Evolutionary conservation across 1,140 invertebrate genomes (phyloP).

Genomic region (Penaeus chinensis): DNA sequence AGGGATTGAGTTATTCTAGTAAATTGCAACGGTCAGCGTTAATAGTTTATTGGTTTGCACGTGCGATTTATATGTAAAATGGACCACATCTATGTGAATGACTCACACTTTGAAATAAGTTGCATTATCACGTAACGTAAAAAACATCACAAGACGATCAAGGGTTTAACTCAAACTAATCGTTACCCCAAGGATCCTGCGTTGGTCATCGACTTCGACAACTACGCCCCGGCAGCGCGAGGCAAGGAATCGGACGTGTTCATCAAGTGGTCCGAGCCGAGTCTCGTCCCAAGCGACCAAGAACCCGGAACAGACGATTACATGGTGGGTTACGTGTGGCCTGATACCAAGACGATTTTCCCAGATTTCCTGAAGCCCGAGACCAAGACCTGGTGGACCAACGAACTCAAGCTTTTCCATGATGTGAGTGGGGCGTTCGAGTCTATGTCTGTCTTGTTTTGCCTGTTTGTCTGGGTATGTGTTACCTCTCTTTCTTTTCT

Average conservation of each 20-base stretch:
- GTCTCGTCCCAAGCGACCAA: conserved; percentile 59
- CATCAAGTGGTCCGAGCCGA: conserved; percentile 57
- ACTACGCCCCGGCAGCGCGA: conserved; percentile 42
- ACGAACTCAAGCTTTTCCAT: conserved; percentile 59
- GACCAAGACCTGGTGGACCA: conserved; percentile 63
- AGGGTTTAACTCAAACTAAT: neutral
- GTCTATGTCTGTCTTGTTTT: neutral
- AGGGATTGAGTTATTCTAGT: no score
- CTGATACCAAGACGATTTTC: conserved; percentile 59
- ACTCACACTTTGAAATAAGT: no score
- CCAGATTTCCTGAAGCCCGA: conserved; percentile 62
- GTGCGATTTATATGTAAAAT: no score
- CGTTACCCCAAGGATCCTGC: conserved; percentile 55
- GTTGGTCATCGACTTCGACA: conserved; percentile 62
- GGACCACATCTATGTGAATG: no score
- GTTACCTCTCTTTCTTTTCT: no score
- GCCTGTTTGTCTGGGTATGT: neutral
- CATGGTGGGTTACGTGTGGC: conserved; percentile 61
- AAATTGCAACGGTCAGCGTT: no score
- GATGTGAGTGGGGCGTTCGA: conserved; percentile 35
- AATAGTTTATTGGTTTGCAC: no score
- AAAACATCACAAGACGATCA: no score
- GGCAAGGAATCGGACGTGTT: conserved; percentile 59
- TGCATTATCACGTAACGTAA: neutral
- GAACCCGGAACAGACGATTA: conserved; percentile 48